Percentiles rank a stretch among this genome's conserved stretches.
These are phyloP conservation scores for Sarcophilus harrisii DNA, from an alignment of 2,797 vertebrate genomes.

Conservation along the genomic window DNA sequence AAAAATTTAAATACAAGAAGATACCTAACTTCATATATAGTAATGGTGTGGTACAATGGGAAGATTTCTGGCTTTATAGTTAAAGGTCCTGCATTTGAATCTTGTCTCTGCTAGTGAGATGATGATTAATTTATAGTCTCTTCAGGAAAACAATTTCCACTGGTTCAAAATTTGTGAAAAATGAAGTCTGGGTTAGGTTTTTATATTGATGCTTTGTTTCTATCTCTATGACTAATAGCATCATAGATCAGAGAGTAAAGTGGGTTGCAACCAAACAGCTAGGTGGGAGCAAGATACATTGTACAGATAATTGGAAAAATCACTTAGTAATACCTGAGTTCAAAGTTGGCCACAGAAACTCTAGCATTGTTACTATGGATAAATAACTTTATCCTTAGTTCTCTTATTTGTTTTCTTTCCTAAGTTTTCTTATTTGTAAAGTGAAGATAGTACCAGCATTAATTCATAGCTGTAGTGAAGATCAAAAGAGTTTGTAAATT, in stretches of 20 bases:
- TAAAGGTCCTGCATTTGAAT: background rate
- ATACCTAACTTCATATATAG: background rate
- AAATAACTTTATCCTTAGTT: background rate
- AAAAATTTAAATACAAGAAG: background rate
- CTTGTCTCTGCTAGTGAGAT: background rate
- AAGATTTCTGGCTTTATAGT: background rate
- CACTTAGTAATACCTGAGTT: background rate
- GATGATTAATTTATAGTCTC: background rate
- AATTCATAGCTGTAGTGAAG: background rate
- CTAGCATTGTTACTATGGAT: background rate
- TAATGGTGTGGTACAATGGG: background rate
- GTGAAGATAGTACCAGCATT: background rate
- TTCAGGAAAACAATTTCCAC: background rate
- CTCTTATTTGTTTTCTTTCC: background rate
- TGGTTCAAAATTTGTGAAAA: background rate
- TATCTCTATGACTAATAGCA: background rate
- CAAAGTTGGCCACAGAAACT: background rate
- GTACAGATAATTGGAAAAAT: background rate
- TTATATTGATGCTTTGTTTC: background rate
- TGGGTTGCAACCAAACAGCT: background rate
- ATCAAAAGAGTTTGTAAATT: background rate
- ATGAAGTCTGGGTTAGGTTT: background rate
- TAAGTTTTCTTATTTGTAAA: background rate
- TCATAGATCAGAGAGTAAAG: background rate
- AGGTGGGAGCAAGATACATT: background rate